These are phyloP conservation scores for Australoheros scitulus DNA, from an alignment of 2,113 vertebrate genomes.

Conservation along the genomic window DNA sequence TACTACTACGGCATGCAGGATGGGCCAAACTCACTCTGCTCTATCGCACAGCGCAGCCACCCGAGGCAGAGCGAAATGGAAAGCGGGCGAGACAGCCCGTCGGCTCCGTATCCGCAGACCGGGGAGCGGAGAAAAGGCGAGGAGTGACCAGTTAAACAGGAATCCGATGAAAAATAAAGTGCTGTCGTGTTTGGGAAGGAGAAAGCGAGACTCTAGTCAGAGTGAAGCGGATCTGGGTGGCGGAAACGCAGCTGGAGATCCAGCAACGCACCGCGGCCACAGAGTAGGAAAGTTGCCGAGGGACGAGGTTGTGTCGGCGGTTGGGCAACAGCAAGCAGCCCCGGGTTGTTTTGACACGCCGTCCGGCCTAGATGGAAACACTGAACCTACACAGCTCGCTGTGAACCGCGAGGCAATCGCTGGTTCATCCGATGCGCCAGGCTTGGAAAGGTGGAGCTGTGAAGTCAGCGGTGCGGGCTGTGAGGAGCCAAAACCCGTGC, in stretches of 20 bases:
- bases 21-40: conserved; percentile 77
- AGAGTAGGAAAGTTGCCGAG: conserved; percentile 69
- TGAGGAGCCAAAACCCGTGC: conserved; percentile 36
- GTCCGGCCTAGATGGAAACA: conserved; percentile 15
- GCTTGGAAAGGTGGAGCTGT: conserved; percentile 34
- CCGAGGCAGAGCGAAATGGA: conserved; percentile 56
- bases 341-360: conserved; percentile 14
- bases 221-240: conserved; percentile 20
- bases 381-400: background rate
- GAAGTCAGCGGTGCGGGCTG: conserved; percentile 49
- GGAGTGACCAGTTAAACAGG: conserved; percentile 42
- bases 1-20: conserved; percentile 74
- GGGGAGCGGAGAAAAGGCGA: conserved; percentile 26
- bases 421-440: conserved; percentile 50
- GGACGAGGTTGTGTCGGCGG: conserved; percentile 65
- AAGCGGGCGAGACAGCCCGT: conserved; percentile 27
- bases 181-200: conserved; percentile 64
- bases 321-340: conserved; percentile 3
- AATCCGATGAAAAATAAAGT: conserved; percentile 77
- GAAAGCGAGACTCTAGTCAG: conserved; percentile 55
- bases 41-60: conserved; percentile 34
- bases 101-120: conserved; percentile 34
- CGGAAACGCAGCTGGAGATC: conserved; percentile 45
- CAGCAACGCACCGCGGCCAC: conserved; percentile 59
- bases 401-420: conserved; percentile 29